Evolutionary conservation across 2,113 vertebrate species (phyloP).

Genomic region (Notarius lentiginosus): DNA sequence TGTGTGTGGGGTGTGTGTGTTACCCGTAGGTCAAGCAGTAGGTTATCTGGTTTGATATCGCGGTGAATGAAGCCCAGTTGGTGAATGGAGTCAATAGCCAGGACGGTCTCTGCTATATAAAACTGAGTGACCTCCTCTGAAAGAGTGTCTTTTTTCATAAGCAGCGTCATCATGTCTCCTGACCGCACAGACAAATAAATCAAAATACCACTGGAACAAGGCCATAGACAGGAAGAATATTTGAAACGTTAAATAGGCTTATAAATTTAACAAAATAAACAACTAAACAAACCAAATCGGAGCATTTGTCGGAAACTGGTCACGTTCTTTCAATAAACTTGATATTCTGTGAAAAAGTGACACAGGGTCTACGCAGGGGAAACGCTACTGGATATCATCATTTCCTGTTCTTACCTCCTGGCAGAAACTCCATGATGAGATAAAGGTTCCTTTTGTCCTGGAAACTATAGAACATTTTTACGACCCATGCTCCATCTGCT

Average conservation of each 20-base stretch:
- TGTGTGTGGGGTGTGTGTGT: neutral
- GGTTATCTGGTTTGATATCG: constrained; percentile 98
- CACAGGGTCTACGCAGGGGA: neutral
- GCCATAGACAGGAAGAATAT: neutral
- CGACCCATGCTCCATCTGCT: constrained; percentile 97
- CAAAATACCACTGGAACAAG: neutral
- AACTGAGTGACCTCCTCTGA: constrained; percentile 97
- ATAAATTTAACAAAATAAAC: neutral
- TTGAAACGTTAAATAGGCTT: too few species aligned
- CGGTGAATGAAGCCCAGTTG: constrained; percentile 97
- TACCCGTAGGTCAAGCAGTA: constrained; percentile 92
- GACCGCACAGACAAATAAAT: constrained; percentile 34
- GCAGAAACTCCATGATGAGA: constrained; percentile 98
- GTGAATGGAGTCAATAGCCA: constrained; percentile 98
- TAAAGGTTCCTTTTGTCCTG: constrained; percentile 99
- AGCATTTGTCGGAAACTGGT: neutral
- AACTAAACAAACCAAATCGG: neutral
- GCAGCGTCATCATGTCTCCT: constrained; percentile 99
- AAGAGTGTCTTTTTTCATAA: constrained; percentile 99
- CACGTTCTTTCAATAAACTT: neutral
- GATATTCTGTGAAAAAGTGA: neutral
- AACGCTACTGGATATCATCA: neutral
- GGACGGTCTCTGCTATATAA: constrained; percentile 96
- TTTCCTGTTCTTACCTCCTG: constrained; percentile 81
- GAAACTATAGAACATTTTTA: constrained; percentile 99